phyloP scores from a whole-genome alignment of 2,888 invertebrate species.

The Stenolophus ochropezus region DNA sequence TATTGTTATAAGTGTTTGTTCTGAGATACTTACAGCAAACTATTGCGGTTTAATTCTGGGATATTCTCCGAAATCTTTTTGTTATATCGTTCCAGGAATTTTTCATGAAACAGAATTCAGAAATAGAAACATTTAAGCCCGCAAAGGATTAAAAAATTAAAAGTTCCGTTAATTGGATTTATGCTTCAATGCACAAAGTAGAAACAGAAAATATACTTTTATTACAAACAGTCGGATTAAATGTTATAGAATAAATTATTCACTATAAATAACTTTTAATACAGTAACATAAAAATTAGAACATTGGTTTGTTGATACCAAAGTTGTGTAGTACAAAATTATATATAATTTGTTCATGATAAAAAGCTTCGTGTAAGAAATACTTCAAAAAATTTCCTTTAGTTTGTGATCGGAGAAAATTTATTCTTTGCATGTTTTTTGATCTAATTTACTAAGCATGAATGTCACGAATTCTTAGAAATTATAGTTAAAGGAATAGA shows the following conservation, averaged over 20 bases:
- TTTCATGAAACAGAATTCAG: background rate
- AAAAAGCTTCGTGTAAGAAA: background rate
- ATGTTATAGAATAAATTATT: background rate
- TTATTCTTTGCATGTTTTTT: constrained; percentile 12
- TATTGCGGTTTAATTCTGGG: background rate
- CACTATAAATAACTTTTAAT: background rate
- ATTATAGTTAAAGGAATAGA: background rate
- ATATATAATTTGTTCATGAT: background rate
- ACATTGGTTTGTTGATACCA: background rate
- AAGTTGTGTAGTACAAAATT: background rate
- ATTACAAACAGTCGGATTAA: too few species aligned
- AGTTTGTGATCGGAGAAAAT: background rate
- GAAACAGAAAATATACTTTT: background rate
- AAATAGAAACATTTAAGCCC: background rate
- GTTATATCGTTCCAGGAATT: background rate
- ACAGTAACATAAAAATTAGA: background rate
- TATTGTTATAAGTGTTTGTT: too few species aligned
- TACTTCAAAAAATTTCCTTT: background rate
- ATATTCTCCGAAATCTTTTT: background rate
- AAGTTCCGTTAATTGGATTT: background rate
- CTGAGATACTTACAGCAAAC: background rate
- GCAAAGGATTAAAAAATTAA: background rate
- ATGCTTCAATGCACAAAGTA: background rate
- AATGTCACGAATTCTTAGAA: constrained; percentile 12
- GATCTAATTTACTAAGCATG: background rate